Base-by-base conservation (phyloP, 2,797 vertebrate genomes). In the Aplochiton taeniatus region DNA sequence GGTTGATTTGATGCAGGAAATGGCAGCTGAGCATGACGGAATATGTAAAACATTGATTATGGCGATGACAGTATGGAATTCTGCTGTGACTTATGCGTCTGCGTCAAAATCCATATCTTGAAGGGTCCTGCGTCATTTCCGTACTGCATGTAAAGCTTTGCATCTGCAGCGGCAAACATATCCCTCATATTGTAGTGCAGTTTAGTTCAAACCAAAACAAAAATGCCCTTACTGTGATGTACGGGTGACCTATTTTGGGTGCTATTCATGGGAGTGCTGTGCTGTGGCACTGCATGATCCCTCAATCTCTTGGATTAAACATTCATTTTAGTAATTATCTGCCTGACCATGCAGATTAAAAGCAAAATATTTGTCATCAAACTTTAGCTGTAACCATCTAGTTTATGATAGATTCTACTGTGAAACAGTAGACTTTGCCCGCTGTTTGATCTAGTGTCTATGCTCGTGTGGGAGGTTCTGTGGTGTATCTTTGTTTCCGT, bases 241-340 rank as follows among this genome's bases (percentile, higher is more conserved):
- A 60, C 47, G 20, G 13, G 47, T 69, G 70, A 72, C 65, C 66
- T 55, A 59, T 54, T 69, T 72, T 71, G 8, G 20, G 12, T 7
- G 45, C 49, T n/a, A 31, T 59, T 70, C 61, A 56, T 65, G 31
- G 31, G 31, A 31, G 61, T 56, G 50, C 19, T 14, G 44, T 19
- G 6, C 31, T 58, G 50, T 58, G 61, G 60, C 55, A 59, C 62
- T 50, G 47, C 13, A 18, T 64, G 61, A 73, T 73, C 66, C 63
- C 58, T 77, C 66, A 69, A 66, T 67, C 70, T 72, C 59, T 65
- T 71, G 53, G 61, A 70, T 73, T 59, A 73, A 61, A 73, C 17
- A 16, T 68, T 77, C 6, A 70, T 73, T 67, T 73, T 53, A 68
- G 69, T 68, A 70, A 73, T 77, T 67, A 68, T 65, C 46, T 58